Evolutionary conservation across 2,797 vertebrate species (phyloP).

Genomic region (Halcyon leucocephala): DNA sequence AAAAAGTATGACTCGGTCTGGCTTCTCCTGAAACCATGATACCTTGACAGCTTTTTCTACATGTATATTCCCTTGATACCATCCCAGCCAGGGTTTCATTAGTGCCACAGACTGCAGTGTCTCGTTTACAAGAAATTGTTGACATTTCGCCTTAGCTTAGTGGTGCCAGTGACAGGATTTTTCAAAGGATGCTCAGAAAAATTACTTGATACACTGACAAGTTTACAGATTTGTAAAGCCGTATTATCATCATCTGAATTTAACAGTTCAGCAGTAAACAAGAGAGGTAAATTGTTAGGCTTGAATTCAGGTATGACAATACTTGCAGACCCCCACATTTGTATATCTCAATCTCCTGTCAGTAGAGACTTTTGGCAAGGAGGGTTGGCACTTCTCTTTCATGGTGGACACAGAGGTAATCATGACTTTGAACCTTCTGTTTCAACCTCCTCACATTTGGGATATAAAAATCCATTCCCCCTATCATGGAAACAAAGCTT

Average conservation of each 20-base stretch:
- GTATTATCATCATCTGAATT: neutral
- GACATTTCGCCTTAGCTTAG: neutral
- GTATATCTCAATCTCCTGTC: neutral
- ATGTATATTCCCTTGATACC: neutral
- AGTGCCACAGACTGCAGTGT: neutral
- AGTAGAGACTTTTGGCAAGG: neutral
- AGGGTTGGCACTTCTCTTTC: neutral
- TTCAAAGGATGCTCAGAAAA: conserved; percentile 34
- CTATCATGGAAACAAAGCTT: neutral
- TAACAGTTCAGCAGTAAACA: neutral
- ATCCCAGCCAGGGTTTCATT: neutral
- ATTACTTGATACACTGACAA: neutral
- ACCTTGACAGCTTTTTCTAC: conserved; percentile 1
- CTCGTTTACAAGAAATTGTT: neutral
- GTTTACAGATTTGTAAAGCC: neutral
- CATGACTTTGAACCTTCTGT: neutral
- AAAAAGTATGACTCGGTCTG: neutral
- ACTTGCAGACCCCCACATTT: neutral
- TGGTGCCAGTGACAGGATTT: neutral
- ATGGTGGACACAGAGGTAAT: neutral
- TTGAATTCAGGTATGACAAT: neutral
- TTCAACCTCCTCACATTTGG: neutral
- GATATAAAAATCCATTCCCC: neutral
- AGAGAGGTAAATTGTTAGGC: neutral
- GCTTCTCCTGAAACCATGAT: neutral